A percentile compares a stretch with the other conserved stretches of the same genome.
phyloP scores from a whole-genome alignment of 2,797 vertebrate genomes.

The Gallinago solitaria region DNA sequence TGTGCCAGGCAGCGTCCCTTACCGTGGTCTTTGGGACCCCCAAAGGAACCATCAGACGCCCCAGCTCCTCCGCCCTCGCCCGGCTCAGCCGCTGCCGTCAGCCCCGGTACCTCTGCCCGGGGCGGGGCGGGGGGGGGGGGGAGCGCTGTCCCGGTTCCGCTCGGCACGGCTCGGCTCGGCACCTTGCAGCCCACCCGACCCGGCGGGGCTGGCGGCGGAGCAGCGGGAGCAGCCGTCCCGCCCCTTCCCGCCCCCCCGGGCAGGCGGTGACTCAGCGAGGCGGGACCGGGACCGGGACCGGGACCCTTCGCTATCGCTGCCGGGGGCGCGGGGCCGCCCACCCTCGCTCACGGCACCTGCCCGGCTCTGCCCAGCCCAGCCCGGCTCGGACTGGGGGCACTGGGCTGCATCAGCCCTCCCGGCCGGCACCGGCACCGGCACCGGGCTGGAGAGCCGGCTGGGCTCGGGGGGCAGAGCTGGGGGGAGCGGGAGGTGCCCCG shows the following conservation, averaged over 20 bases:
- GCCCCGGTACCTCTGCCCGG: not conserved
- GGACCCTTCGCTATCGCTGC: not conserved
- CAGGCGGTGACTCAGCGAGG: no score
- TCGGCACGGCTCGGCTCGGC: not conserved
- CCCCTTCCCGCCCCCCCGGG: not conserved
- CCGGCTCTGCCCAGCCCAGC: not conserved
- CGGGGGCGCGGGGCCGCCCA: rapidly evolving
- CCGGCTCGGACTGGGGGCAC: no score
- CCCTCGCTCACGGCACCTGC: not conserved
- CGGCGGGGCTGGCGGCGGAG: not conserved
- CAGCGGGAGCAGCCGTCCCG: not conserved
- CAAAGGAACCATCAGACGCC: not conserved
- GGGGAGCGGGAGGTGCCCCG: not conserved
- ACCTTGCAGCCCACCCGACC: not conserved
- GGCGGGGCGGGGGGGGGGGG: not conserved
- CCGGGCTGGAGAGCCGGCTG: not conserved
- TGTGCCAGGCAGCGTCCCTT: not conserved
- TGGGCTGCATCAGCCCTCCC: not conserved
- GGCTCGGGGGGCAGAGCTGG: not conserved
- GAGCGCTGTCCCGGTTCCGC: no score
- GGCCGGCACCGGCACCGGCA: not conserved
- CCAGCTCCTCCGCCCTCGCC: no score
- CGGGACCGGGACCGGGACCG: no score
- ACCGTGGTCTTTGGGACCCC: not conserved
- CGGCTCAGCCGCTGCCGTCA: not conserved